phyloP scores from a whole-genome alignment of 2,888 invertebrate genomes.

The Nemoura dubitans region DNA sequence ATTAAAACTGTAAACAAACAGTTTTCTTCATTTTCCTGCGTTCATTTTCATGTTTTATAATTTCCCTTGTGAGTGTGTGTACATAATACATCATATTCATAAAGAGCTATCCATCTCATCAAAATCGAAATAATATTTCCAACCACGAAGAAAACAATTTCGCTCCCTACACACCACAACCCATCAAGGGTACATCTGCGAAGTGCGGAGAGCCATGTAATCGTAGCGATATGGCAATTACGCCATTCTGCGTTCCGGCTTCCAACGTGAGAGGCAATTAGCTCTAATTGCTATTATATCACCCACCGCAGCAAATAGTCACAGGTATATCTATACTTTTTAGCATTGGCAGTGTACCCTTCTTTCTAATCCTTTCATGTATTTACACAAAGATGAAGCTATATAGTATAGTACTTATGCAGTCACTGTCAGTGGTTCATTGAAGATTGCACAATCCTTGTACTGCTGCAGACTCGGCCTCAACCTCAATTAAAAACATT shows the following conservation, averaged over 20 bases:
- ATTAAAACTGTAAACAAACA: background rate
- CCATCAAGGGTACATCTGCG: background rate
- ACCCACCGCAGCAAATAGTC: background rate
- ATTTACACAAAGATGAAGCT: constrained; percentile 4
- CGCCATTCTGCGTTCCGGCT: background rate
- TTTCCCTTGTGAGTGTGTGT: background rate
- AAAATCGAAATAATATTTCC: background rate
- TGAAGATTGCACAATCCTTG: background rate
- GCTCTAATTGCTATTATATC: constrained; percentile 7
- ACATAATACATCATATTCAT: too few relatives aligned
- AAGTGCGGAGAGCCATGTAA: background rate
- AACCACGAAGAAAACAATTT: background rate
- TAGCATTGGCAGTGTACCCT: background rate
- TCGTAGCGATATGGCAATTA: background rate
- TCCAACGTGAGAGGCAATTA: constrained; percentile 7
- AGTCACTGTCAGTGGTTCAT: constrained; percentile 7
- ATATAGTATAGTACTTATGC: constrained; percentile 5
- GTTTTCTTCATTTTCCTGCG: background rate
- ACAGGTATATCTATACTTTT: background rate
- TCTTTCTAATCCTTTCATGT: background rate
- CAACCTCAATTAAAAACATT: constrained; percentile 12
- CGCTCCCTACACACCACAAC: background rate
- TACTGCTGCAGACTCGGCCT: background rate
- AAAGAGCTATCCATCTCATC: too few relatives aligned
- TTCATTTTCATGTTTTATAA: background rate